Conservation (phyloP, 2,888 invertebrate genomes). For the Oxycera nigricornis region DNA sequence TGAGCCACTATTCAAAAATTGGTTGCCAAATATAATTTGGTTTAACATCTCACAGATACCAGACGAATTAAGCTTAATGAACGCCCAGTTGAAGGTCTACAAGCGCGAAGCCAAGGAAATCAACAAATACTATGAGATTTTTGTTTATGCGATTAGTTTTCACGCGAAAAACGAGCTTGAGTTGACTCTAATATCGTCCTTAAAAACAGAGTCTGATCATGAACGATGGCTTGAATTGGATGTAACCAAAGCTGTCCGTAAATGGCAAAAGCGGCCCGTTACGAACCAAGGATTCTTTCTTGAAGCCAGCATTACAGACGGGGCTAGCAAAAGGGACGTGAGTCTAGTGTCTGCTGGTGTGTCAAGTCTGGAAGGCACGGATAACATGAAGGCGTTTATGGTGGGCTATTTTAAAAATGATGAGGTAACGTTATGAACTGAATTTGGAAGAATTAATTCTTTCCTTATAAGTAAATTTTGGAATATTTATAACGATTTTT, state of each 20-base stretch:
- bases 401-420: slow-evolving; percentile 84
- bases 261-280: slow-evolving; percentile 81
- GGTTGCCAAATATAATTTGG: slow-evolving; percentile 66
- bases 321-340: slow-evolving; percentile 75
- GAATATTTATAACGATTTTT: no score
- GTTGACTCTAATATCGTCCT: slow-evolving; percentile 75
- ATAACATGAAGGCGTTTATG: slow-evolving; percentile 89
- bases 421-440: slow-evolving; percentile 61
- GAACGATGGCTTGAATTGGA: slow-evolving; percentile 90
- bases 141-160: slow-evolving; percentile 55
- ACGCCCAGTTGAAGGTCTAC: slow-evolving; percentile 86
- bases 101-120: slow-evolving; percentile 57
- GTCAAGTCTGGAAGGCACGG: slow-evolving; percentile 76
- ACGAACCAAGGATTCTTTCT: slow-evolving; percentile 87
- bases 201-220: slow-evolving; percentile 76
- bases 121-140: slow-evolving; percentile 56
- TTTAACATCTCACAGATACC: slow-evolving; percentile 91
- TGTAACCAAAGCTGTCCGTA: slow-evolving; percentile 75
- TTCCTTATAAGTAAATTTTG: not conserved
- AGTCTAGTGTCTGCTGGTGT: slow-evolving; percentile 86
- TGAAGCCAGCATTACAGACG: slow-evolving; percentile 75
- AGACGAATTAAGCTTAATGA: slow-evolving; percentile 77
- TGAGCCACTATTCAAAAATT: not conserved
- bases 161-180: slow-evolving; percentile 65
- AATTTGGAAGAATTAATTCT: slow-evolving; percentile 42